A percentile compares a stretch with the other conserved stretches of the same genome.
These are phyloP conservation scores for Enteromius anoplus DNA, from an alignment of 2,797 vertebrate species.

Conservation along the genomic window DNA sequence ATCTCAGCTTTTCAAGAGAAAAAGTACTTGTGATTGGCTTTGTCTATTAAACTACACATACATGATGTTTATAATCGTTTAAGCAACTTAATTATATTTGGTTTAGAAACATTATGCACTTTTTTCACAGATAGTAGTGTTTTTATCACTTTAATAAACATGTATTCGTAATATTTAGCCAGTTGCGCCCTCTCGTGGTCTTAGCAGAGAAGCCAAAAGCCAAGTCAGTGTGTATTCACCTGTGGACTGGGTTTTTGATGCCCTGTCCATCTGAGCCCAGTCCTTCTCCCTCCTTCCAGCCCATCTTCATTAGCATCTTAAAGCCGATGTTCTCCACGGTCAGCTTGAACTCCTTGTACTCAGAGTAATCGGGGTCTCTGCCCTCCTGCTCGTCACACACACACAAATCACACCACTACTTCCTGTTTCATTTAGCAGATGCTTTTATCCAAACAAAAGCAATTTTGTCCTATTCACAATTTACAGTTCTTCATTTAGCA, in stretches of 20 bases:
- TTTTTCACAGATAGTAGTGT: too few relatives aligned
- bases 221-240: conserved; percentile 74
- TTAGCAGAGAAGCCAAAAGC: too few relatives aligned
- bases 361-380: conserved; percentile 94
- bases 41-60: too few relatives aligned
- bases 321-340: conserved; percentile 98
- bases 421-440: background rate
- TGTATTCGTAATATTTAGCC: too few relatives aligned
- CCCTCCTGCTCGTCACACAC: conserved; percentile 83
- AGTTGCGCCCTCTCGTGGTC: too few relatives aligned
- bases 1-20: too few relatives aligned
- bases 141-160: too few relatives aligned
- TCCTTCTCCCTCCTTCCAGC: conserved; percentile 98
- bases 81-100: too few relatives aligned
- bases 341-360: conserved; percentile 99
- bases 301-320: conserved; percentile 99
- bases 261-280: conserved; percentile 92
- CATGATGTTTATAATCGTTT: too few relatives aligned
- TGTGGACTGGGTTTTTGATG: conserved; percentile 93
- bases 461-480: background rate
- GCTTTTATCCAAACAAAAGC: too few relatives aligned
- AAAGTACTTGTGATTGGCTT: too few relatives aligned
- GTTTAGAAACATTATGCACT: too few relatives aligned
- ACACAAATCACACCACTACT: background rate
- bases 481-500: background rate